A percentile compares a stretch with the other conserved stretches of the same genome.
phyloP scores from a whole-genome alignment of 2,113 vertebrate species.

The Elgaria multicarinata region DNA sequence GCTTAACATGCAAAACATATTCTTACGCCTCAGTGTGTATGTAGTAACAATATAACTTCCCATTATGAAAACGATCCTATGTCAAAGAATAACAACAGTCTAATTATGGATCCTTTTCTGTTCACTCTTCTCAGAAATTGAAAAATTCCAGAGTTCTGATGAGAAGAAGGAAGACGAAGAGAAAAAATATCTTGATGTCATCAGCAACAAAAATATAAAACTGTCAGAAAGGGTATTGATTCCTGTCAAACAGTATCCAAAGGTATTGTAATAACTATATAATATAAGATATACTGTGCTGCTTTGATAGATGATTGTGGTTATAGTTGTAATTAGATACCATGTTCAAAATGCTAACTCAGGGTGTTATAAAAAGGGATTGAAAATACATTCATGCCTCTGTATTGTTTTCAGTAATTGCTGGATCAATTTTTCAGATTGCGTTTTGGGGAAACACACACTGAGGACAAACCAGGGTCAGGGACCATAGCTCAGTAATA shows the following conservation, averaged over 20 bases:
- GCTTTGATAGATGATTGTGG: neutral
- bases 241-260: conserved; percentile 97
- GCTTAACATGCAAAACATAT: neutral
- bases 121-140: conserved; percentile 88
- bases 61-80: neutral
- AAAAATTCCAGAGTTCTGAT: conserved; percentile 92
- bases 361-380: neutral
- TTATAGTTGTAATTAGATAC: conserved; percentile 1
- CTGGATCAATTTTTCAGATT: neutral
- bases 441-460: neutral
- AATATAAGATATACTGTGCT: neutral
- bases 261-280: conserved; percentile 82
- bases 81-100: neutral
- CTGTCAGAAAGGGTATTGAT: conserved; percentile 96
- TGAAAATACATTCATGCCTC: neutral
- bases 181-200: conserved; percentile 98
- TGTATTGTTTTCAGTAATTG: neutral
- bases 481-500: neutral
- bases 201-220: conserved; percentile 99
- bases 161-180: conserved; percentile 92
- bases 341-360: neutral
- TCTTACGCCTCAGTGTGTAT: neutral
- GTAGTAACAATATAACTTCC: neutral
- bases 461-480: neutral
- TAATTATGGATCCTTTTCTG: conserved; percentile 24